Base-by-base conservation (phyloP, 2,888 invertebrate species). In the Trichogramma evanescens region DNA sequence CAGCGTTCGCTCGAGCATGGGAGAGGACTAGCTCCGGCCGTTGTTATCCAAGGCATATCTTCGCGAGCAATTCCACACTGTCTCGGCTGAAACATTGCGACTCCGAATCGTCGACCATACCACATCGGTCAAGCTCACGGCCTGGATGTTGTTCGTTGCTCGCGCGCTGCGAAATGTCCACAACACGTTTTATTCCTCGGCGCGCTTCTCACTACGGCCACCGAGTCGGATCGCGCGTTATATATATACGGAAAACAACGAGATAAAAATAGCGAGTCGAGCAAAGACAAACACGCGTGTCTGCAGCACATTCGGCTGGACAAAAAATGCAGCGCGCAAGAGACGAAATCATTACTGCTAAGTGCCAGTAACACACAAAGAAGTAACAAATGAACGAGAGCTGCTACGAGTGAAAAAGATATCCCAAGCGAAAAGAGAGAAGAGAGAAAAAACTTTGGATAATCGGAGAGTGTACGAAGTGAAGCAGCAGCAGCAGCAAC, bases 71-170 rank as follows among this genome's bases (percentile, higher is more conserved):
- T 26, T 43, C 50, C 42, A 38, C 50, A 26, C 26, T 26, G 26
- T 5, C 40, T 8, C 5, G 45, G 13, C 45, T 67, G 68, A 71
- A 70, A 69, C 69, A 72, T 68, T 67, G 67, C 67, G 66, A 68
- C 67, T 67, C 65, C 58, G 66, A 66, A 68, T 71, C 62, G 66
- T 66, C 64, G 66, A 62, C 67, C 67, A 65, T 61, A 61, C 58
- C 63, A 64, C 66, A 70, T 72, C 67, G 69, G 68, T 68, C 70
- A 71, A 62, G 26, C 41, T 57, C 59, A 49, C 38, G n/a, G 38
- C 48, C 26, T 26, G 26, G 26, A 26, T 26, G 26, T 26, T 26
- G 26, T 26, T 26, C 26, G 26, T 26, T 26, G 26, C 26, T 26
- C 26, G 26, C 26, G 26, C 44, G 59, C 64, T 65, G 50, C 60